Evolutionary conservation across 2,113 vertebrate species (phyloP).

Genomic region (Cyrtonyx montezumae): DNA sequence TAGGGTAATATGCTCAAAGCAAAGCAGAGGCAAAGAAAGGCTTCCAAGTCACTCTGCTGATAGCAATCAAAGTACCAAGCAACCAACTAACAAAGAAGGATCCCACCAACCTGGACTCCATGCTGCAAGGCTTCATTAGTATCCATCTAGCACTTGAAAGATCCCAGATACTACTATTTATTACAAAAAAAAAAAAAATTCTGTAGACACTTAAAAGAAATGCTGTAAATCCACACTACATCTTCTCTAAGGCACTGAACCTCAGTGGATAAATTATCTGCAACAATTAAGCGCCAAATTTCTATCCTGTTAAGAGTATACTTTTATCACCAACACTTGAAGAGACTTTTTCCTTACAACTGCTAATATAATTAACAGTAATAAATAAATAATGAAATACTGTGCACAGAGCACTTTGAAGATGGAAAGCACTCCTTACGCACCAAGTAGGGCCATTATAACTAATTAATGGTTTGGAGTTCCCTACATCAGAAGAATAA

Average conservation of each 20-base stretch:
- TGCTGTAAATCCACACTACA: rapidly evolving
- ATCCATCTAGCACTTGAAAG: not conserved
- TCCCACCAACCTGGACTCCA: not conserved
- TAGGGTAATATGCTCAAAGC: not conserved
- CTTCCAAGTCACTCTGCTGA: not conserved
- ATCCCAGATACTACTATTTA: not conserved
- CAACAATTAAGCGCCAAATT: not conserved
- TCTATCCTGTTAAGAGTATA: not conserved
- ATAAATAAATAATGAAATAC: constrained; percentile 32
- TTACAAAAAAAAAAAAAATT: not conserved
- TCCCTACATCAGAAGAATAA: constrained; percentile 23
- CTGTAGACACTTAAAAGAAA: not conserved
- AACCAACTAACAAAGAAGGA: not conserved
- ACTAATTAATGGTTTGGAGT: constrained; percentile 30
- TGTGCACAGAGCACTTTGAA: not conserved
- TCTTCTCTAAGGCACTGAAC: not conserved
- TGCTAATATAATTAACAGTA: constrained; percentile 50
- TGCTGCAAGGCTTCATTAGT: rapidly evolving
- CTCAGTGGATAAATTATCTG: not conserved
- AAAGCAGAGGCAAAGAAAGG: not conserved
- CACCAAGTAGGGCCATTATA: not conserved
- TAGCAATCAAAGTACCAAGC: not conserved
- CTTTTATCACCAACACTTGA: not conserved
- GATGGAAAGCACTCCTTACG: not conserved
- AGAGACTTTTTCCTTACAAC: not conserved